A percentile compares a stretch with the other conserved stretches of the same genome.
Evolutionary conservation across 2,113 vertebrate species (phyloP).

Genomic region (Campylomormyrus numenius): DNA sequence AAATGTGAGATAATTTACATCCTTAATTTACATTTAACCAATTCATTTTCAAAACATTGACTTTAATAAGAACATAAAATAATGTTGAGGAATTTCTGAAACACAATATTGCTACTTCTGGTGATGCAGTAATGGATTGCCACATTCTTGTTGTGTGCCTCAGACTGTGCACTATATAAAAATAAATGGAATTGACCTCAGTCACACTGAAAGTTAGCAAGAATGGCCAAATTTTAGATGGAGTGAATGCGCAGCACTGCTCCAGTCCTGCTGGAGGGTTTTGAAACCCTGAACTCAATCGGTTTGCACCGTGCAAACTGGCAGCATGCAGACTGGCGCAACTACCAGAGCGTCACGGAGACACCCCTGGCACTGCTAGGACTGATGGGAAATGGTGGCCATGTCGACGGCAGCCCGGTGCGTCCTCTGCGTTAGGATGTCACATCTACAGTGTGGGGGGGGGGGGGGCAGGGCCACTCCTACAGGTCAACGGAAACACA

Average conservation of each 20-base stretch:
- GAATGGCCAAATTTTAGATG: background rate
- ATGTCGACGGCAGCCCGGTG: background rate
- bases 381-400: background rate
- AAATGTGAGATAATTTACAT: background rate
- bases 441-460: background rate
- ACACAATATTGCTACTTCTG: background rate
- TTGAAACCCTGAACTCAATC: background rate
- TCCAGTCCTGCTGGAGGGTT: background rate
- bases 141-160: background rate
- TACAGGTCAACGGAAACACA: background rate
- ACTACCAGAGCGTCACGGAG: background rate
- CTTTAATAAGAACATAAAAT: background rate
- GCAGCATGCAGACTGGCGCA: background rate
- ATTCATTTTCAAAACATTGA: background rate
- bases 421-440: background rate
- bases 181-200: background rate
- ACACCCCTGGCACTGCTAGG: background rate
- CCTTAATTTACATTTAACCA: background rate
- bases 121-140: background rate
- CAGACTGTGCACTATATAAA: background rate
- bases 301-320: background rate
- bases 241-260: background rate
- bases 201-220: background rate
- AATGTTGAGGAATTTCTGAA: background rate
- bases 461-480: background rate